Evolutionary conservation across 2,113 vertebrate species (phyloP), one percentile per base, ranked within the genome.

Genomic region (Atlantisia rogersi): DNA sequence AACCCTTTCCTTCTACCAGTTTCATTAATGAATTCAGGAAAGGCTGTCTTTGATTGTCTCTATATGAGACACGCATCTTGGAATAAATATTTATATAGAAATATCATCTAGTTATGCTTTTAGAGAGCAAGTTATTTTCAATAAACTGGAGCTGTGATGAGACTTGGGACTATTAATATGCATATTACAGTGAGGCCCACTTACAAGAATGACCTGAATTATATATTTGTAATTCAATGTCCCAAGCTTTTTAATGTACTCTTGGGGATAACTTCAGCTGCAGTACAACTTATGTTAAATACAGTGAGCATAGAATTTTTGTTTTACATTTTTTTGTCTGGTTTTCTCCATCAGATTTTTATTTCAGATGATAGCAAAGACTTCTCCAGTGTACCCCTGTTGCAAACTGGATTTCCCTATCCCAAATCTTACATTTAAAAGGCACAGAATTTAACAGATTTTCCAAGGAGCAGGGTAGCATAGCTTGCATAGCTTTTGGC

Each of bases 151-250:
- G 24, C 26, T 56, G 6, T 56, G n/a, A 76, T 42, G 44, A 87
- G 21, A 70, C 21, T 77, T 88, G 22, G 25, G 37, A 90, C 19
- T 44, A 95, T 82, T 80, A 89, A 80, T 48, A 86, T n/a, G 25
- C 50, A 70, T 58, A 79, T 62, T 67, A 86, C 78, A 80, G 63
- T 28, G 22, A 93, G 39, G 8, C 14, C 21, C 37, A 35, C 74
- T 80, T 91, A 77, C 5, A 85, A 92, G 75, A 88, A 94, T 88
- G 11, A 82, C 31, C 78, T 73, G 80, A 90, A 95, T 91, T 75
- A 74, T 37, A 10, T 7, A 14, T 81, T 81, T 93, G 37, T 83
- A 86, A 86, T 70, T 90, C 56, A 90, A 26, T 29, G 22, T 89
- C 77, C 42, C 40, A 68, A 62, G 32, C 21, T 84, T 71, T 89